Conservation (phyloP, 2,113 vertebrate genomes). For the Piprites chloris region DNA sequence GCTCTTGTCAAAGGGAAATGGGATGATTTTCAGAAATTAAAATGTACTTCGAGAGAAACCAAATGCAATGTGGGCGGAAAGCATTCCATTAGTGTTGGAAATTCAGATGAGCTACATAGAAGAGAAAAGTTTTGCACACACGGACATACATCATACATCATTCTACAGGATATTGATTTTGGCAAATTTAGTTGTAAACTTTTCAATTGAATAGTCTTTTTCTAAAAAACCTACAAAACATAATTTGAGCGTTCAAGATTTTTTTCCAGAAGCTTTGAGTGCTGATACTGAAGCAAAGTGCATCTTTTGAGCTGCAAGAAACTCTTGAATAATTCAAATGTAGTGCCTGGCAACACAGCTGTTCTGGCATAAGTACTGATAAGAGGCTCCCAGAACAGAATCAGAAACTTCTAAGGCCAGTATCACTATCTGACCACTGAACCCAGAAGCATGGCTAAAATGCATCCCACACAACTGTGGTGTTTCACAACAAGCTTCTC, state of each 20-base stretch:
- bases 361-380: not conserved
- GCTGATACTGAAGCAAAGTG: not conserved
- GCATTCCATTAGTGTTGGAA: slow-evolving; percentile 52
- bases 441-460: not conserved
- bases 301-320: not conserved
- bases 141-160: rapidly evolving
- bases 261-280: not conserved
- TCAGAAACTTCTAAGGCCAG: not conserved
- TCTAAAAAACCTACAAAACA: not conserved
- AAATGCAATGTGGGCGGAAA: slow-evolving; percentile 60
- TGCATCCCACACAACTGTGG: not conserved
- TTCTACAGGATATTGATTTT: not conserved
- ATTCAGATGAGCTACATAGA: slow-evolving; percentile 24
- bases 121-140: slow-evolving; percentile 4
- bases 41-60: slow-evolving; percentile 25
- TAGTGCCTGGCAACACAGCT: not conserved
- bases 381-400: not conserved
- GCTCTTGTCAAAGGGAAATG: slow-evolving; percentile 51
- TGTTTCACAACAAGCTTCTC: not conserved
- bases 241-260: not conserved
- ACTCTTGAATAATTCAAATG: not conserved
- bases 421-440: not conserved
- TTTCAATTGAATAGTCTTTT: not conserved
- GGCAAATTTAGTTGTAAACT: not conserved
- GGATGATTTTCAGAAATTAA: slow-evolving; percentile 57